Conservation (phyloP, 2,113 vertebrate genomes). For the Craseonycteris thonglongyai region DNA sequence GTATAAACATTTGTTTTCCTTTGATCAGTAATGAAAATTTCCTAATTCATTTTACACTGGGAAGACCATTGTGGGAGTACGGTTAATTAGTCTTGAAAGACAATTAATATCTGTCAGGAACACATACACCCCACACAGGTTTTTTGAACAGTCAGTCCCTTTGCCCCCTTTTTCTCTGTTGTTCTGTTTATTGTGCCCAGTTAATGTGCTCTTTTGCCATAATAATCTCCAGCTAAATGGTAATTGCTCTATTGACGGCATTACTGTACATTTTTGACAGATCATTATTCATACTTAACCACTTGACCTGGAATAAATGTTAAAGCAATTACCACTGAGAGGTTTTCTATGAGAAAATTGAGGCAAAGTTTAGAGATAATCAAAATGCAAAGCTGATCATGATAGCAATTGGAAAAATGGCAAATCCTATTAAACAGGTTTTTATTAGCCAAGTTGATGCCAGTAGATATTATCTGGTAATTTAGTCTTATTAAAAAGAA, state of each 20-base stretch:
- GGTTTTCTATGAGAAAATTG: conserved; percentile 87
- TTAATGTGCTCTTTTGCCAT: conserved; percentile 87
- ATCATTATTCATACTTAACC: conserved; percentile 95
- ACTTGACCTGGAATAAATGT: conserved; percentile 94
- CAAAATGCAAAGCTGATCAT: conserved; percentile 86
- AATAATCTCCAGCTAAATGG: conserved; percentile 88
- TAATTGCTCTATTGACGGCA: conserved; percentile 92
- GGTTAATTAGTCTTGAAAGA: conserved; percentile 82
- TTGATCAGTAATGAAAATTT: conserved; percentile 70
- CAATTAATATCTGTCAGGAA: conserved; percentile 78
- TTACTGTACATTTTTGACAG: conserved; percentile 91
- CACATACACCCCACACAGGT: conserved; percentile 62
- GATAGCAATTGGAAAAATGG: conserved; percentile 88
- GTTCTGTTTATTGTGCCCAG: conserved; percentile 84
- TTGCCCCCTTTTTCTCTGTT: conserved; percentile 82
- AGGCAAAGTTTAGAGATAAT: conserved; percentile 89
- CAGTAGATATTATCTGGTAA: conserved; percentile 88
- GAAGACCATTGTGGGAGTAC: conserved; percentile 52
- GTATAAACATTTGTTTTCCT: conserved; percentile 58
- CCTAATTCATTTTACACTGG: conserved; percentile 42
- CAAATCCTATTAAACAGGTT: conserved; percentile 89
- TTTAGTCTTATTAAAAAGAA: conserved; percentile 90
- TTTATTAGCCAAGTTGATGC: conserved; percentile 89
- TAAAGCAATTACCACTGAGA: conserved; percentile 92
- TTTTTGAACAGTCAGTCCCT: conserved; percentile 77